Evolutionary conservation across 53 echinoderm and acorn worm species (phyloP).

Genomic region (Hippasteria phrygiana): DNA sequence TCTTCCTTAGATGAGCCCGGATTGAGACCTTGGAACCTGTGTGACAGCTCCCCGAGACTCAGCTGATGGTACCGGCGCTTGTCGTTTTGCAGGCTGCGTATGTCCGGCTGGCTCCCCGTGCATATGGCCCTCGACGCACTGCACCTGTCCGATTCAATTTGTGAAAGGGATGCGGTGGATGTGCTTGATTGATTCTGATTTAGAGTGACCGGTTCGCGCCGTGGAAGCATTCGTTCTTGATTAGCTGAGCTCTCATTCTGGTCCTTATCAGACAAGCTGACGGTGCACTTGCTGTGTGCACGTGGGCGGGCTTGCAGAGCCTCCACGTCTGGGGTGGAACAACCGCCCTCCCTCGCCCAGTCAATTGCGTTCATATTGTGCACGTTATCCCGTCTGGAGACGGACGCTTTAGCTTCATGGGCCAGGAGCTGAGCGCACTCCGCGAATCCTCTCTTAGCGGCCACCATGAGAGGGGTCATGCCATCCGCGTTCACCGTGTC

Average conservation of each 20-base stretch:
- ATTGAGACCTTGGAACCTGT: constrained; percentile 16
- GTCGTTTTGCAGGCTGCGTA: neutral
- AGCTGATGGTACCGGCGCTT: constrained; percentile 17
- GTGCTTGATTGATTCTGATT: neutral
- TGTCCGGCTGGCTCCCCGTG: constrained; percentile 32
- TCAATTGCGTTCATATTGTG: constrained; percentile 85
- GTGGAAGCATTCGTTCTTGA: constrained; percentile 11
- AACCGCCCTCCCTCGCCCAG: constrained; percentile 91
- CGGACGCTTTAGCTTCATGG: constrained; percentile 85
- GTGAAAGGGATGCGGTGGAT: neutral
- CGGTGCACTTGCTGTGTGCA: constrained; percentile 16
- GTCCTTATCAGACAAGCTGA: neutral
- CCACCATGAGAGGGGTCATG: constrained; percentile 82
- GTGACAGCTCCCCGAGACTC: constrained; percentile 38
- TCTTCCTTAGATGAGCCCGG: constrained; percentile 8
- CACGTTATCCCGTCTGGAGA: constrained; percentile 75
- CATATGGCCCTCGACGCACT: neutral
- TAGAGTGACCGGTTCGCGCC: neutral
- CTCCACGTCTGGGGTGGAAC: constrained; percentile 76
- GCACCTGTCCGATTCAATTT: neutral
- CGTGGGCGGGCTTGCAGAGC: constrained; percentile 58
- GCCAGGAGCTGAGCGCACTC: constrained; percentile 80
- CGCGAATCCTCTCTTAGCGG: constrained; percentile 70
- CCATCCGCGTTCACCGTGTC: constrained; percentile 89
- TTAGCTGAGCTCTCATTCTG: neutral